Evolutionary conservation across 2,113 vertebrate species (phyloP), one percentile per base, ranked within the genome.

Genomic region (Thymallus thymallus): DNA sequence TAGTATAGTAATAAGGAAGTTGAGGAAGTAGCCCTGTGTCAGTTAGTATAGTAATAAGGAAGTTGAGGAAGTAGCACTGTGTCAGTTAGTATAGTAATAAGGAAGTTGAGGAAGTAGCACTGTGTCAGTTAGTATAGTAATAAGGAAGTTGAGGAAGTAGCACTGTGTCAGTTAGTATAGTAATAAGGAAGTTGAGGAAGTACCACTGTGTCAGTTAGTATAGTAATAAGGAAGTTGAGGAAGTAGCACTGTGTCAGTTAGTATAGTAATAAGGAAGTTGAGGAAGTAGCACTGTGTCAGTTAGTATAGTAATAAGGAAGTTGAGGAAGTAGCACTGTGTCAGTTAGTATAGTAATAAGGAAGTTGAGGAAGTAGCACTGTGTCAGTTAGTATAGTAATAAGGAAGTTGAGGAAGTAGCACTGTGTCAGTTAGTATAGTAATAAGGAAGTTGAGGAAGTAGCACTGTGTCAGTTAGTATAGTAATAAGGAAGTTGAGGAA

Each of bases 341-440:
- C 89, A 82, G 66, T 0, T 14, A 56, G 1, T 69, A 45, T 45
- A 45, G 41, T 45, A 5, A 45, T 51, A 51, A 16, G 14, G 48
- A n/a, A n/a, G n/a, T n/a, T n/a, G n/a, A 26, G 26, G 26, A 26
- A 26, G 26, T 26, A 26, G 26, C 26, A 1, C 26, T 26, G 26
- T 26, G 26, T 26, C 89, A 82, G 66, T 0, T 14, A 56, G 1
- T 69, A 45, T 45, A 45, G 41, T 45, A 5, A 45, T 51, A 51
- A 16, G 14, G 48, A n/a, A n/a, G n/a, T n/a, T n/a, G n/a, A 26
- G 26, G 26, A 26, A 26, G 26, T 26, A 26, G 26, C 26, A 1
- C 26, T 26, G 26, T 26, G 26, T 26, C 89, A 82, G 66, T 0
- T 14, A 56, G 1, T 69, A 45, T 45, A 45, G 41, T 45, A 5